These are phyloP conservation scores for Diarsia mendica DNA, from an alignment of 2,888 invertebrate genomes.

Conservation along the genomic window DNA sequence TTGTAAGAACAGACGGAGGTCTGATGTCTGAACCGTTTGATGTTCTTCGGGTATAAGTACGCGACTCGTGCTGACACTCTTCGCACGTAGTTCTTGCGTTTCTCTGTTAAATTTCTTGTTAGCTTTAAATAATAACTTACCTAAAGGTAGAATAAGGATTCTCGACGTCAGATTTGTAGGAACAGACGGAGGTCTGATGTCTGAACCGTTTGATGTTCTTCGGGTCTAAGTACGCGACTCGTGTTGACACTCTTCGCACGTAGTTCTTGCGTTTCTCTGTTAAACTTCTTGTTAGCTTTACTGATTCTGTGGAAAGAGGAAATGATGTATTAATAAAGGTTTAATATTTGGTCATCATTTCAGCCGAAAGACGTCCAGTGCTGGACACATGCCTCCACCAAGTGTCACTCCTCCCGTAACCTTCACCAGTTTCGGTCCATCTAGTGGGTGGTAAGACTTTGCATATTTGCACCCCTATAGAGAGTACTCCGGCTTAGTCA, in stretches of 20 bases:
- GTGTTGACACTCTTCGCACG: conserved; percentile 91
- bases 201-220: conserved; percentile 78
- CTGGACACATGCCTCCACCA: too few relatives aligned
- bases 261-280: conserved; percentile 92
- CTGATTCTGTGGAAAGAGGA: conserved; percentile 80
- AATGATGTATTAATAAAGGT: too few relatives aligned
- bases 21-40: conserved; percentile 81
- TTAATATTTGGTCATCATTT: too few relatives aligned
- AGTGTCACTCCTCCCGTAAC: too few relatives aligned
- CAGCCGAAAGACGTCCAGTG: too few relatives aligned
- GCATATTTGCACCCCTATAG: too few relatives aligned
- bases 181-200: conserved; percentile 85
- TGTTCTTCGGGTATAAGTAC: conserved; percentile 80
- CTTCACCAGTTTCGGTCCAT: too few relatives aligned
- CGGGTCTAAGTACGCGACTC: conserved; percentile 86
- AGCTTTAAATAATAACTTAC: conserved; percentile 79
- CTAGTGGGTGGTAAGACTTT: too few relatives aligned
- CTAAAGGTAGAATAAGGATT: conserved; percentile 84
- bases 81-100: conserved; percentile 92
- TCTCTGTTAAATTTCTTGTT: conserved; percentile 90
- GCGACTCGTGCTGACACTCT: conserved; percentile 91
- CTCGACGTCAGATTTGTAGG: conserved; percentile 82
- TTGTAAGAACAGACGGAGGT: conserved; percentile 85
- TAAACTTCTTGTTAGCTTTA: conserved; percentile 88
- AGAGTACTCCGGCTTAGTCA: too few relatives aligned